These are phyloP conservation scores for Coluber constrictor DNA, from an alignment of 2,797 vertebrate genomes.

Conservation along the genomic window DNA sequence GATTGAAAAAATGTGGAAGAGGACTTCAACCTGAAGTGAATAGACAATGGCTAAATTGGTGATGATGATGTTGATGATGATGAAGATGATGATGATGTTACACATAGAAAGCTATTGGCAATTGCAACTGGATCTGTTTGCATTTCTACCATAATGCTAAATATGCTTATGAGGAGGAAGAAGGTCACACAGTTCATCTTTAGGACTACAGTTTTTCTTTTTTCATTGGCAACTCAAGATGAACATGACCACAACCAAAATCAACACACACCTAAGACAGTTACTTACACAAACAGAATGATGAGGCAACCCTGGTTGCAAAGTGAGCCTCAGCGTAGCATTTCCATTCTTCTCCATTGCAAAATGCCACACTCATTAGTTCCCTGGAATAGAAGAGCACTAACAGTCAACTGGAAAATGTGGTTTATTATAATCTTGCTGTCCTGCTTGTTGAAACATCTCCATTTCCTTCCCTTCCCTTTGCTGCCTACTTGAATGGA, in stretches of 20 bases:
- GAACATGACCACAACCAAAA: neutral
- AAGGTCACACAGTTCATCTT: neutral
- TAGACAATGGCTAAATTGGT: neutral
- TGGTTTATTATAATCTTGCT: neutral
- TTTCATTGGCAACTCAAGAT: neutral
- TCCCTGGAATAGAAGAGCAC: neutral
- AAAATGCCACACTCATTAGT: neutral
- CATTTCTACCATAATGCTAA: neutral
- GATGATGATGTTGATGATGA: neutral
- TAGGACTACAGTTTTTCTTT: neutral
- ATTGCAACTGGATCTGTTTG: neutral
- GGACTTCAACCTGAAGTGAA: neutral
- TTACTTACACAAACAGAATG: neutral
- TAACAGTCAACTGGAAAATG: slow-evolving; percentile 8
- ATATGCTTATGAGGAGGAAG: neutral
- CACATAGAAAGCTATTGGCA: neutral
- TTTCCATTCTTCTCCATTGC: neutral
- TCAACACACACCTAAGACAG: neutral
- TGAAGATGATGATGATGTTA: neutral
- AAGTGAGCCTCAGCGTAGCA: neutral
- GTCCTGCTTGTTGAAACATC: slow-evolving; percentile 16
- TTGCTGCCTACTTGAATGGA: neutral
- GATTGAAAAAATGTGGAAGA: neutral
- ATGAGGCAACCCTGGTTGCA: neutral
- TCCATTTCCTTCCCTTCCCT: slow-evolving; percentile 45